Evolutionary conservation across 2,113 vertebrate genomes (phyloP), one percentile per base, ranked within the genome.

Genomic region (Nibea coibor): DNA sequence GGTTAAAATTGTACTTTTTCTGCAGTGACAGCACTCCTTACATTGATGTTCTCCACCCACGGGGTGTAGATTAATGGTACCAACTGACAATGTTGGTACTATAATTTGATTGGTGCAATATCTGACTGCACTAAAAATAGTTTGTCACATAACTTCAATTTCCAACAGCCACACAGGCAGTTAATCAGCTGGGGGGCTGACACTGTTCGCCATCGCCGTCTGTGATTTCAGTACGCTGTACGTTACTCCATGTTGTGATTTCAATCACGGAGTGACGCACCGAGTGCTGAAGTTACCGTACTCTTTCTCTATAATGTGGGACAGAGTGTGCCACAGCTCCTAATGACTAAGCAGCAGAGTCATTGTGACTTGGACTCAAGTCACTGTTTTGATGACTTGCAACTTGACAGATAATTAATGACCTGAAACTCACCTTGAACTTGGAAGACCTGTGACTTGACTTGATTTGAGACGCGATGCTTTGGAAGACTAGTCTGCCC

Each of bases 101-200:
- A 35, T 51, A 3, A 73, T 24, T 51, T 62, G 57, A 54, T 22
- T 22, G 53, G n/a, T 51, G 35, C 10, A 63, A 42, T 63, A 63
- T 75, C 47, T 43, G 35, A 63, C 19, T 22, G 59, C 16, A 61
- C 58, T 35, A 61, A 61, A 31, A 61, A 39, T 61, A 39, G 17
- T 59, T 19, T 59, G 26, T 61, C 12, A 35, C 11, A 61, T 20
- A 61, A 61, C 10, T 35, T 19, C 8, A 35, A 2, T 61, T 31
- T 35, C 26, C 16, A 31, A 17, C 7, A 3, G 17, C 35, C 35
- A 39, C 35, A 42, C 58, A 17, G 28, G 31, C 28, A 61, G 17
- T 39, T 10, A 35, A 39, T 61, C 26, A 19, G 15, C 57, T 31
- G 2, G 8, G 9, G 16, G 26, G 1, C 56, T 59, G 7, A 35